Evolutionary conservation across 64 coral and sea anemone species (phyloP).

Genomic region (Exaiptasia diaphana): DNA sequence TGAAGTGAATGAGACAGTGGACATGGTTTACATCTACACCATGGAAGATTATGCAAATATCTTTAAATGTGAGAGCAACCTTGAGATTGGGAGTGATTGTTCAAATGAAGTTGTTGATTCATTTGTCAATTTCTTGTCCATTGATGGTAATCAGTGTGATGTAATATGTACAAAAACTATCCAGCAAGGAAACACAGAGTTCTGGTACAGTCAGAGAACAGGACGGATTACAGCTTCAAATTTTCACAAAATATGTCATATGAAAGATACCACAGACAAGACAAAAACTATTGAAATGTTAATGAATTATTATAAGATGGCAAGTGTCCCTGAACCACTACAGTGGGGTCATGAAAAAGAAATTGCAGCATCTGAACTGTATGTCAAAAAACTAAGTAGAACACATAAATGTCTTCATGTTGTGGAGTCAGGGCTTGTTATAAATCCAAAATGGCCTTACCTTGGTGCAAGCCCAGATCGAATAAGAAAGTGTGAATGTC

Average conservation of each 20-base stretch:
- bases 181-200: slow-evolving; percentile 24
- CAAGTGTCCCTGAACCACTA: slow-evolving; percentile 25
- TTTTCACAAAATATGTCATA: slow-evolving; percentile 41
- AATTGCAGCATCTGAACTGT: neutral
- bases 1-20: neutral
- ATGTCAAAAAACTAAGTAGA: neutral
- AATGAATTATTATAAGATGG: slow-evolving; percentile 20
- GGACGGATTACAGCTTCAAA: slow-evolving; percentile 44
- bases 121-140: slow-evolving; percentile 44
- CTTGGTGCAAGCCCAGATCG: slow-evolving; percentile 18
- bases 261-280: slow-evolving; percentile 29
- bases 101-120: neutral
- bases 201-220: slow-evolving; percentile 1
- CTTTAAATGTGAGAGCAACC: slow-evolving; percentile 52
- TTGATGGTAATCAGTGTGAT: slow-evolving; percentile 8
- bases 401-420: neutral
- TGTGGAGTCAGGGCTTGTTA: neutral
- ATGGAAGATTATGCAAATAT: slow-evolving; percentile 50
- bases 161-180: slow-evolving; percentile 25
- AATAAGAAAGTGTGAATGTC: slow-evolving; percentile 7
- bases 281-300: slow-evolving; percentile 44
- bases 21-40: slow-evolving; percentile 15
- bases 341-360: slow-evolving; percentile 3
- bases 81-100: slow-evolving; percentile 16
- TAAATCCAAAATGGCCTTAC: slow-evolving; percentile 31